Evolutionary conservation across 2,797 vertebrate species (phyloP), one percentile per base, ranked within the genome.

Genomic region (Peromyscus aztecus): DNA sequence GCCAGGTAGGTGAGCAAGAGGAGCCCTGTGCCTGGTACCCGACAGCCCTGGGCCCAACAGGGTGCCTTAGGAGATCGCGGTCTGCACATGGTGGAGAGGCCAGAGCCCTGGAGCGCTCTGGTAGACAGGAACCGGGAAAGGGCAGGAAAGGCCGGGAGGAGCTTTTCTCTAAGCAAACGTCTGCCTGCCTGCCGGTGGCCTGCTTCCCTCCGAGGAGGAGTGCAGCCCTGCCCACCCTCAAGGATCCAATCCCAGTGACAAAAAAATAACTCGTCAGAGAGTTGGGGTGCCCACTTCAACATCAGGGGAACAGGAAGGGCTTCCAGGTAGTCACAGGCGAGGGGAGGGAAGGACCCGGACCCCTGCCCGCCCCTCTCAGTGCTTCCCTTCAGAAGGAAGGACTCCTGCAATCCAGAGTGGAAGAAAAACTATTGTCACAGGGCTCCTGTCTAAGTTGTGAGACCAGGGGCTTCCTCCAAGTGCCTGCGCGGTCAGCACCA

Each of bases 1-100:
- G 95, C 97, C 97, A 99, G 69, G 93, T 99, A 99, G 55, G 89
- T 96, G 49, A 99, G 63, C 43, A 99, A 96, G 95, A 99, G 97
- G 84, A 99, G 61, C 24, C 96, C 96, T 13, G 98, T 97, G 14
- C 87, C 52, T 0, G 89, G 96, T 61, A 96, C 29, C 1, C 0
- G 29, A 31, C 86, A 55, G 90, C 87, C 8, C 6, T 2, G 0
- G 1, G 16, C n/a, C 61, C 43, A 9, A 80, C 63, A 34, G 2
- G 37, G 98, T 97, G 99, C 99, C 0, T 98, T 98, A 34, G 61
- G 99, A 23, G 11, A 29, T 55, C 0, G 2, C 0, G 3, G 78
- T 6, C 34, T 0, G 14, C 29, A 52, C 67, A 75, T 73, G 40
- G 6, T 43, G 34, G 67, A 89, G 55, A 75, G 57, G 27, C 17